Conservation (phyloP, 2,888 invertebrate genomes). For the Heteromurus nitidus region DNA sequence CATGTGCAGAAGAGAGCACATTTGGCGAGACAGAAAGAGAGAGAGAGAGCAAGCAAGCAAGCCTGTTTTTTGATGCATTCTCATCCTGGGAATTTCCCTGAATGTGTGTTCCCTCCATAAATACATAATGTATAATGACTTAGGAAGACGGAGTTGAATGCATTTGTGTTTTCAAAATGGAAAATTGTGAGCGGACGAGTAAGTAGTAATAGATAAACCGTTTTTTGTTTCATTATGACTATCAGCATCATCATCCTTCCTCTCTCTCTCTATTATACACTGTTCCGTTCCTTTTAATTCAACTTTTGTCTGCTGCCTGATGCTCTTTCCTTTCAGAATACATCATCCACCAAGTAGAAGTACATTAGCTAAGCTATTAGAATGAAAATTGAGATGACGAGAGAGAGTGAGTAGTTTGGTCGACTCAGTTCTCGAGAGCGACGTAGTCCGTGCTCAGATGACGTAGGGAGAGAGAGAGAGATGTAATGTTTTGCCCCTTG, state of each 20-base stretch:
- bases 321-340: neutral
- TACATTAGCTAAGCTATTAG: constrained; percentile 16
- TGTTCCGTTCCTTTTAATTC: neutral
- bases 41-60: neutral
- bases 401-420: too few species aligned
- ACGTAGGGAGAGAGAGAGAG: neutral
- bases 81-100: neutral
- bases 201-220: neutral
- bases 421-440: too few species aligned
- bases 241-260: neutral
- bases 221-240: constrained; percentile 7
- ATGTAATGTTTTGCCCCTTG: neutral
- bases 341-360: neutral
- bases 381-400: constrained; percentile 25
- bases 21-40: too few species aligned
- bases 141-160: neutral
- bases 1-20: too few species aligned
- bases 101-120: neutral
- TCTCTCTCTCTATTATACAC: neutral
- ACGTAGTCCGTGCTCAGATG: neutral
- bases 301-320: neutral
- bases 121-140: neutral
- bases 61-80: neutral
- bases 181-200: neutral
- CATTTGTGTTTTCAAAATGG: neutral